Base-by-base conservation (phyloP, 2,888 invertebrate species). In the Perdita meconis region DNA sequence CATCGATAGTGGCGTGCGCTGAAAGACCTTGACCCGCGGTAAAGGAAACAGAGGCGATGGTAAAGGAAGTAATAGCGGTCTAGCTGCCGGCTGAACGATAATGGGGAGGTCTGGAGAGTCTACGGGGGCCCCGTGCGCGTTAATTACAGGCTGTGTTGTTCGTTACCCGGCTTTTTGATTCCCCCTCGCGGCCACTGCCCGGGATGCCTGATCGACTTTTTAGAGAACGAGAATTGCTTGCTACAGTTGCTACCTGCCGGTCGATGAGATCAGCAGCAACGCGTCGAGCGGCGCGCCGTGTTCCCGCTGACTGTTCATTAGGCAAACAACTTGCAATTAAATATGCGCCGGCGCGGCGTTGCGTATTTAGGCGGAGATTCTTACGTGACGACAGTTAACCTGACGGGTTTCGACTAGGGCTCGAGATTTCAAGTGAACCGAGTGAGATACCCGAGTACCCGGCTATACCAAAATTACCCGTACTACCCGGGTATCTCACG, bases 141-240 rank as follows among this genome's bases (percentile, higher is more conserved):
- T 81, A 81, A 81, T 81, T 81, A 80, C 77, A 61, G 76, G 50
- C 53, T 72, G 57, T 44, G 63, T 73, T 74, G 81, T 86, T 87
- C 84, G 84, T 83, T 83, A 82, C 84, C 81, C 42, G 66, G 76
- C 59, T 86, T 81, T 83, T 82, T 83, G 78, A 82, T 83, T 80
- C 74, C 70, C 74, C 70, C 78, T 71, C 40, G 59, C 51, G 59
- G 66, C 53, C 55, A 16, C 59, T 68, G 67, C 64, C 68, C 55
- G 64, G 36, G 51, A 24, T 30, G 64, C 70, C 38, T 57, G 71
- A 71, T 75, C 75, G 71, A 75, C 51, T 79, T 80, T 78, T 68
- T 69, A 19, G 44, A 24, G 36, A 2, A 26, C 24, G 61, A 60
- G 59, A n/a, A 38, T 40, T 56, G 47, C 22, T 47, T 19, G 22